phyloP scores from a whole-genome alignment of 2,888 invertebrate genomes.

The Yponomeuta sedellus region DNA sequence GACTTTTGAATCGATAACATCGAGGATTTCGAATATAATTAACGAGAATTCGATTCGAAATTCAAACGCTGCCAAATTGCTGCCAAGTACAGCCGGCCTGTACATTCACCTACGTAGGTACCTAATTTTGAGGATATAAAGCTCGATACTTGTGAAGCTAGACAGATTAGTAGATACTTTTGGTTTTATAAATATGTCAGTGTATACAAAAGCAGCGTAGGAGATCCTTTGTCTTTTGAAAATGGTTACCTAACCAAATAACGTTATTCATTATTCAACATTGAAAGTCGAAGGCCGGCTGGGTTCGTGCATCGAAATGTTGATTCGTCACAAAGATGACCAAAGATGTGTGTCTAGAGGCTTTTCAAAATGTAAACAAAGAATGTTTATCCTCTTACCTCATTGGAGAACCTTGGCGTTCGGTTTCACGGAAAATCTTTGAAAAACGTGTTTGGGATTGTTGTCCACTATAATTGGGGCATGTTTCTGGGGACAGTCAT shows the following conservation, averaged over 20 bases:
- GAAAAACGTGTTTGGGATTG: too few relatives aligned
- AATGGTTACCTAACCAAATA: neutral
- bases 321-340: slow-evolving; percentile 1
- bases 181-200: neutral
- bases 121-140: too few relatives aligned
- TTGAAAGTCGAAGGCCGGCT: neutral
- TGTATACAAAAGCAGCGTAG: neutral
- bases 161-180: neutral
- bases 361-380: neutral
- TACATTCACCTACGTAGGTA: too few relatives aligned
- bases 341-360: neutral
- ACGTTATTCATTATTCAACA: neutral
- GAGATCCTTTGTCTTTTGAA: neutral
- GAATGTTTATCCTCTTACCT: too few relatives aligned
- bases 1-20: neutral
- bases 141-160: too few relatives aligned
- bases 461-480: too few relatives aligned
- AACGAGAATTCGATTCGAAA: neutral
- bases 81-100: neutral
- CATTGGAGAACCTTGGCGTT: too few relatives aligned
- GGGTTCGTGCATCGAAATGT: neutral
- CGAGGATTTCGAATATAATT: neutral
- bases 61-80: neutral
- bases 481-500: too few relatives aligned
- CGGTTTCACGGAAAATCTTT: too few relatives aligned